Evolutionary conservation across 2,113 vertebrate species (phyloP), one percentile per base, ranked within the genome.

Genomic region (Oreotragus oreotragus): DNA sequence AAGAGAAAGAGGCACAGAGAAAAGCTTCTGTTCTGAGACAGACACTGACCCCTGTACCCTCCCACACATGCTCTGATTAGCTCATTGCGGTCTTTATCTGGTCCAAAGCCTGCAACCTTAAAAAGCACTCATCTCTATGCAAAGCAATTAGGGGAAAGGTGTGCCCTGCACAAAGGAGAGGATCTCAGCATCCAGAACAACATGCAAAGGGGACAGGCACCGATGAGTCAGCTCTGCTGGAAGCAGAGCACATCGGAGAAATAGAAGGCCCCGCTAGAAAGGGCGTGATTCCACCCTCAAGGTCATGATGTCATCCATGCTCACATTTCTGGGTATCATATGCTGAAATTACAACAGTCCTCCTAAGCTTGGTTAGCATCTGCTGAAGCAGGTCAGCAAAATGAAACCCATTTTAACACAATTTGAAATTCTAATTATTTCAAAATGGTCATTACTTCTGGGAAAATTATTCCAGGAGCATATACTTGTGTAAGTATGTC

Each of bases 401-500:
- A 96, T 83, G 81, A 96, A 95, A 88, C 19, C 51, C 79, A 84
- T n/a, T 95, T 94, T 76, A 92, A 76, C 19, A 84, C 33, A 36
- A 97, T 92, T 94, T 94, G 62, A 97, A 97, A 94, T 94, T 97
- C 70, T 96, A 95, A 97, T 97, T 91, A 92, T 94, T 94, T 97
- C 92, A 91, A 91, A 30, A 79, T 57, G 62, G 53, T 86, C 88
- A 84, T 91, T 97, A 86, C 49, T 94, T 58, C 57, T 95, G 33
- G 21, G 57, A 51, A 97, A 93, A 92, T 91, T 62, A 92, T 88
- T 95, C 21, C 27, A 87, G 85, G 51, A 94, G 10, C 39, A 91
- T 91, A 81, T 62, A 53, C 43, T 81, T 92, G 12, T 87, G 92
- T 95, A 95, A 95, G 55, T 88, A 47, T n/a, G 17, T 88, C 33